Conservation (phyloP, 2,888 invertebrate species). For the Crematogaster levior region DNA sequence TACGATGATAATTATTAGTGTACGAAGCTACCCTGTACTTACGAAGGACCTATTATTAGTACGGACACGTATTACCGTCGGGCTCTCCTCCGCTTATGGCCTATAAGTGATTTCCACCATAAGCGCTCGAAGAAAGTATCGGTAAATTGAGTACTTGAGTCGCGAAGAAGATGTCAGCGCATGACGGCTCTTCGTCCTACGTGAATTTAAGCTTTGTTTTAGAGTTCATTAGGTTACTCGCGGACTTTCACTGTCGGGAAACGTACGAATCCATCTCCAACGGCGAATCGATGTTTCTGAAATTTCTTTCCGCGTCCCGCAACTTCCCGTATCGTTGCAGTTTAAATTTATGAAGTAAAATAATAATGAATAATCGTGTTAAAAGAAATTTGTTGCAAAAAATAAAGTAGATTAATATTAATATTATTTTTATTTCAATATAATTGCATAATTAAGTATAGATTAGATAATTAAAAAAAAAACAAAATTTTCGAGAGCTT, state of each 20-base stretch:
- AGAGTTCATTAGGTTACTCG: slow-evolving; percentile 39
- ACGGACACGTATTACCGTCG: slow-evolving; percentile 70
- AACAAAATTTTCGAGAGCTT: background rate
- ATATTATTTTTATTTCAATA: background rate
- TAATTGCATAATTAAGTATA: background rate
- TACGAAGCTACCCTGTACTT: slow-evolving; percentile 68
- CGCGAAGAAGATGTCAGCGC: slow-evolving; percentile 67
- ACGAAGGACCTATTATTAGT: slow-evolving; percentile 72
- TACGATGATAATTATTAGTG: slow-evolving; percentile 69
- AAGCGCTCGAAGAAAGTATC: slow-evolving; percentile 65
- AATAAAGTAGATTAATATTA: background rate
- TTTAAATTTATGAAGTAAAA: background rate
- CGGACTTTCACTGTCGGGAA: background rate
- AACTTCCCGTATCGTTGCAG: background rate
- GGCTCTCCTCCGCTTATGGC: slow-evolving; percentile 68
- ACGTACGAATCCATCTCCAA: background rate
- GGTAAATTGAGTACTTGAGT: slow-evolving; percentile 67
- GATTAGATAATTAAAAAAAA: background rate
- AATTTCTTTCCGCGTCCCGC: background rate
- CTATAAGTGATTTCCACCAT: slow-evolving; percentile 72
- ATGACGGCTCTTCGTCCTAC: slow-evolving; percentile 53
- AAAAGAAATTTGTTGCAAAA: background rate
- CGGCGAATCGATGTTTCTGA: background rate
- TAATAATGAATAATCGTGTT: background rate
- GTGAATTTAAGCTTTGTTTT: slow-evolving; percentile 52